Base-by-base conservation (phyloP, 2,113 vertebrate genomes). In the Sylvicapra grimmia region DNA sequence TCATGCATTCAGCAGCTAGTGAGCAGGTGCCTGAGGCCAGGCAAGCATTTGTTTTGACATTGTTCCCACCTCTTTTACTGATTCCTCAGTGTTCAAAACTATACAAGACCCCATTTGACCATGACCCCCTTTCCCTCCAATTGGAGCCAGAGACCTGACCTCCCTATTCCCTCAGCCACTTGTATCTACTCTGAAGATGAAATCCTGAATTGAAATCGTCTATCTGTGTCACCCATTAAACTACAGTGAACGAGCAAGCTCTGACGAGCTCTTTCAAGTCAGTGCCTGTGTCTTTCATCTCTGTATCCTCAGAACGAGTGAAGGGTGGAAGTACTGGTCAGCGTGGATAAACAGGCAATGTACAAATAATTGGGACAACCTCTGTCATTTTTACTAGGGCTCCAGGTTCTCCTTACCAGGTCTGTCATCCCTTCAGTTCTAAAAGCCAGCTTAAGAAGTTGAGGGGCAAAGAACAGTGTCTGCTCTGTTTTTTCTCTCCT, bases 21-120 rank as follows among this genome's bases (percentile, higher is more conserved):
- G 51, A 54, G 14, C 59, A 33, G 0, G 18, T 12, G 1, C 31
- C 31, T 0, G 8, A 40, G 27, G 40, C 82, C 29, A 9, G 47
- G 61, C 47, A 5, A 36, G 49, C 61, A 8, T 25, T 23, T 51
- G 36, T 8, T 49, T 54, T n/a, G 36, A 59, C 61, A 44, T 51
- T 54, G n/a, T 82, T 85, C 49, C 92, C 21, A 59, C 36, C n/a
- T 91, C 18, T 72, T 61, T 33, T 54, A 9, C n/a, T 79, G 27
- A 47, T 86, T 63, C 49, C 59, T 58, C 75, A 53, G 4, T 44
- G 18, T 21, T 23, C 27, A 53, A 53, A 86, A 86, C 19, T 29
- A 2, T 13, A 4, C 8, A 49, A 65, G 82, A 33, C 9, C 8
- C 47, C 31, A 25, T 53, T 10, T 44, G 40, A 33, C 40, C 29